Conservation (phyloP, 1,140 invertebrate species). For the Drosophila kikkawai region DNA sequence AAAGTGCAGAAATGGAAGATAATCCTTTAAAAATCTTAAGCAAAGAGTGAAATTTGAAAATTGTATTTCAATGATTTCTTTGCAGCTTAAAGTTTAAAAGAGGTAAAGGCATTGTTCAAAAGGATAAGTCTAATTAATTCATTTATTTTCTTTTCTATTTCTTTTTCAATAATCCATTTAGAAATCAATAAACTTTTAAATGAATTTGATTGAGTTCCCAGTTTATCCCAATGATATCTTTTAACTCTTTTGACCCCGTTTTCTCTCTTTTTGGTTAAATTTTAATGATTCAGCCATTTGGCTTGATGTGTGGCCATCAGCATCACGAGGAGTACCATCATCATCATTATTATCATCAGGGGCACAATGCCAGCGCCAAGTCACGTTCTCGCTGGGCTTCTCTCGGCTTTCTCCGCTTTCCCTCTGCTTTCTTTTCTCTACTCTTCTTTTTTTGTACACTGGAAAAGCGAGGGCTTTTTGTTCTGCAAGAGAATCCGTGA, state of each 20-base stretch:
- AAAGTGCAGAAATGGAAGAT: not conserved
- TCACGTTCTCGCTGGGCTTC: slow-evolving; percentile 59
- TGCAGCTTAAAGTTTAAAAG: not conserved
- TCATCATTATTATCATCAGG: slow-evolving; percentile 19
- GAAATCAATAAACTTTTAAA: not conserved
- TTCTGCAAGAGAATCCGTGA: slow-evolving; percentile 28
- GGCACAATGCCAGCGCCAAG: slow-evolving; percentile 35
- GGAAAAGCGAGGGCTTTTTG: slow-evolving; percentile 12
- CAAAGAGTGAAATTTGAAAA: not conserved
- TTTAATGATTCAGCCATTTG: slow-evolving; percentile 61
- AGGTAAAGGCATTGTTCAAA: not conserved
- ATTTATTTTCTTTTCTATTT: too few species aligned
- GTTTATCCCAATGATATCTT: slow-evolving; percentile 2
- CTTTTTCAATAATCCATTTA: not conserved
- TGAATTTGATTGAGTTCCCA: slow-evolving; percentile 2
- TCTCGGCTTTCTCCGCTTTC: slow-evolving; percentile 33
- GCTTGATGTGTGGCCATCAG: slow-evolving; percentile 48
- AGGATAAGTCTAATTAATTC: not conserved
- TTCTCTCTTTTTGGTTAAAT: slow-evolving; percentile 40
- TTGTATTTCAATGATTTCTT: not conserved
- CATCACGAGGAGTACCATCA: slow-evolving; percentile 36
- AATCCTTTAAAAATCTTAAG: not conserved
- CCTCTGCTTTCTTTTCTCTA: not conserved
- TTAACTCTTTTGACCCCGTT: slow-evolving; percentile 23
- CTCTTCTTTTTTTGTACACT: not conserved